These are phyloP conservation scores for Paramormyrops kingsleyae DNA, from an alignment of 2,113 vertebrate genomes.

Conservation along the genomic window DNA sequence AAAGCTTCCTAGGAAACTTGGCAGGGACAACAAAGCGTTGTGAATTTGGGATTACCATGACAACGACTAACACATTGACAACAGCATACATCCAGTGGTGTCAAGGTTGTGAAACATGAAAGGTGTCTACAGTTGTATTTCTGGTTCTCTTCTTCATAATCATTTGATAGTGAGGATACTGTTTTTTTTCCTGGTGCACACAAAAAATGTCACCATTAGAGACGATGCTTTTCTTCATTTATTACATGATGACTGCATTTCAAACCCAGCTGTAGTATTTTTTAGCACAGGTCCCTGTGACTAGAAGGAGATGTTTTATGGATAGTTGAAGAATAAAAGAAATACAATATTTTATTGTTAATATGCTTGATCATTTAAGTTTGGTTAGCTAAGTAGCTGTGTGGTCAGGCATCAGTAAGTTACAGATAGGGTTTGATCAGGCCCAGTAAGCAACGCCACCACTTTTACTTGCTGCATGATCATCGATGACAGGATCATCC, in stretches of 20 bases:
- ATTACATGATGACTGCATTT: background rate
- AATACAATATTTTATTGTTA: background rate
- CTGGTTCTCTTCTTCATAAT: background rate
- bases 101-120: background rate
- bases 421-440: background rate
- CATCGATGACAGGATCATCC: background rate
- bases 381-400: background rate
- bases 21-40: background rate
- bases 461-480: conserved; percentile 1
- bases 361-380: background rate
- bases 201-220: background rate
- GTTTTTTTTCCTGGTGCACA: background rate
- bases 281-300: background rate
- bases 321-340: background rate
- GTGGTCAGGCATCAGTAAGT: background rate
- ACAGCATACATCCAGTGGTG: background rate
- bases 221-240: background rate
- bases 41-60: background rate
- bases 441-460: background rate
- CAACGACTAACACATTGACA: background rate
- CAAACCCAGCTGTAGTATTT: background rate
- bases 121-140: background rate
- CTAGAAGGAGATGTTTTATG: background rate
- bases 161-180: background rate
- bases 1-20: background rate